Conservation (phyloP, 2,113 vertebrate species). For the Proteles cristata region DNA sequence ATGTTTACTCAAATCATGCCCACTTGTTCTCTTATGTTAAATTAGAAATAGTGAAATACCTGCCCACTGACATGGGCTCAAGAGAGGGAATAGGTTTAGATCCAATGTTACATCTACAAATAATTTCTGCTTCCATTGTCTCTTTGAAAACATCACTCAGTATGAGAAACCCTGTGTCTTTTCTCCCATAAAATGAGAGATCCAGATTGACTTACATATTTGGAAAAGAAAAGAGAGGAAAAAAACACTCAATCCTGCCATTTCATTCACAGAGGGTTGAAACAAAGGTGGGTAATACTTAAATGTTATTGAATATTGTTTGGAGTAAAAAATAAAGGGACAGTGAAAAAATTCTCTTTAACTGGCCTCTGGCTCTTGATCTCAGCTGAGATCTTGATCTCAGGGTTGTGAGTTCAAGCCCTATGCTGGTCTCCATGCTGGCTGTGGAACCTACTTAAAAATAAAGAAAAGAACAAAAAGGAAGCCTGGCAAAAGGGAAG, state of each 20-base stretch:
- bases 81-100: not conserved
- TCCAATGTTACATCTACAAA: not conserved
- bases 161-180: not conserved
- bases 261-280: not conserved
- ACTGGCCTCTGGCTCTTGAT: not conserved
- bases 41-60: not conserved
- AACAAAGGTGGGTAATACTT: not conserved
- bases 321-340: conserved; percentile 25
- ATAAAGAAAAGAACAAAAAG: not conserved
- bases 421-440: too few species aligned
- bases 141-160: not conserved
- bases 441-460: too few species aligned
- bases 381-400: too few species aligned
- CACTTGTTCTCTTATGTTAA: not conserved
- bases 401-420: too few species aligned
- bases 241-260: not conserved
- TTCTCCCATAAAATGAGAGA: not conserved
- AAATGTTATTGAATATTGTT: not conserved
- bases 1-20: not conserved
- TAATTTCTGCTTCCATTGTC: not conserved
- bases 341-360: not conserved
- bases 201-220: not conserved
- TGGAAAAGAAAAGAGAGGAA: not conserved
- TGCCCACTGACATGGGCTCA: not conserved
- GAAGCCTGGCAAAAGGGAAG: not conserved